Percentiles rank a stretch among this genome's conserved stretches.
Evolutionary conservation across 2,888 invertebrate species (phyloP).

Genomic region (Didymodactylos carnosus): DNA sequence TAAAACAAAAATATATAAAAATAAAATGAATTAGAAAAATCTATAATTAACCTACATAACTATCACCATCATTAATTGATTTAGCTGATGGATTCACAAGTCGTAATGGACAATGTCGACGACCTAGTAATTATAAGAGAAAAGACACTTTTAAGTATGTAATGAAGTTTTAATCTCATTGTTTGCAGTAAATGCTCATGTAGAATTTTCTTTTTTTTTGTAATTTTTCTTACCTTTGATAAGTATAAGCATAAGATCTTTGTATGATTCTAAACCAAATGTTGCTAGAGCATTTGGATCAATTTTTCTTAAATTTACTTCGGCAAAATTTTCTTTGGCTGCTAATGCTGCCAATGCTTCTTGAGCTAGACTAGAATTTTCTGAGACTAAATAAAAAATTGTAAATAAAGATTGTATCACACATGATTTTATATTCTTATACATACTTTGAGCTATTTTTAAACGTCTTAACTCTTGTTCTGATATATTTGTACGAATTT

Average conservation of each 20-base stretch:
- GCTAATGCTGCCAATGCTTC: slow-evolving; percentile 77
- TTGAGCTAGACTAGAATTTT: not conserved
- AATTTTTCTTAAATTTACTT: slow-evolving; percentile 51
- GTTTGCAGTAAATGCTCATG: too few relatives aligned
- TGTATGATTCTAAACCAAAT: slow-evolving; percentile 41
- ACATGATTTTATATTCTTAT: not conserved
- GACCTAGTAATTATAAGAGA: too few relatives aligned
- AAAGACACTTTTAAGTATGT: too few relatives aligned
- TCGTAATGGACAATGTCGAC: slow-evolving; percentile 66
- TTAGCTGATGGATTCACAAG: slow-evolving; percentile 56
- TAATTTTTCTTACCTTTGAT: slow-evolving; percentile 35
- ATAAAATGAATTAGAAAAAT: too few relatives aligned
- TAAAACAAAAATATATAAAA: too few relatives aligned
- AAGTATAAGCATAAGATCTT: slow-evolving; percentile 46
- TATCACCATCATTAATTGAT: slow-evolving; percentile 67
- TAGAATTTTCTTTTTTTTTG: too few relatives aligned
- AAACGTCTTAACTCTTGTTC: not conserved
- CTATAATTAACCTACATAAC: too few relatives aligned
- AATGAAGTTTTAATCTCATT: too few relatives aligned
- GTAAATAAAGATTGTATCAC: not conserved
- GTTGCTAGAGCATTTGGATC: slow-evolving; percentile 35
- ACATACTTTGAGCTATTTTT: not conserved
- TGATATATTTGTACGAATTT: not conserved
- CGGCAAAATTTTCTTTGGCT: slow-evolving; percentile 68
- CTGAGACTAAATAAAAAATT: not conserved